These are phyloP conservation scores for Adelognathus sp. DNA, from an alignment of 2,888 invertebrate species.

Conservation along the genomic window DNA sequence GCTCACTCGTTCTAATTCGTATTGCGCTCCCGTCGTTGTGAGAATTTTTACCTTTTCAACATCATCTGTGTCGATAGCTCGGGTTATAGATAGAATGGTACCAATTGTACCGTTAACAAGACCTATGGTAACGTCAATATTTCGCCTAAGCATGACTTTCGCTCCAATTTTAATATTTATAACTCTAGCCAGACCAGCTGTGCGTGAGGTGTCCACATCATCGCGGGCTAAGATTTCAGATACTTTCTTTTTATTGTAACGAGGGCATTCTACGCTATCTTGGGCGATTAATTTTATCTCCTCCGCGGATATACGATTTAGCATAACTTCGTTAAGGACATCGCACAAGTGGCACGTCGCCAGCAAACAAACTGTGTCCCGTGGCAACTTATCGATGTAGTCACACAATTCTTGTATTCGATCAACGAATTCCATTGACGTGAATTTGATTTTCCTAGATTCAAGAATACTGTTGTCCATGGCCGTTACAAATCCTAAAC, in stretches of 20 bases:
- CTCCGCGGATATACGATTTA: slow-evolving; percentile 47
- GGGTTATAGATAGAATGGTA: too few species aligned
- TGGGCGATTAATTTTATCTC: slow-evolving; percentile 56
- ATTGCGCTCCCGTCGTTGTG: slow-evolving; percentile 40
- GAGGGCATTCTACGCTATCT: slow-evolving; percentile 59
- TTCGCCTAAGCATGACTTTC: slow-evolving; percentile 64
- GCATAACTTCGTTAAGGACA: slow-evolving; percentile 60
- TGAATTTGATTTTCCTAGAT: slow-evolving; percentile 27
- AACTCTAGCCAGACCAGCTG: slow-evolving; percentile 58
- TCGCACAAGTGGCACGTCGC: too few species aligned
- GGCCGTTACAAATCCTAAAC: slow-evolving; percentile 1
- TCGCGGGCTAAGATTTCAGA: slow-evolving; percentile 47
- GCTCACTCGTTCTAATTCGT: slow-evolving; percentile 40
- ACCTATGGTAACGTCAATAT: slow-evolving; percentile 65
- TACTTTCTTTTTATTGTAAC: slow-evolving; percentile 47
- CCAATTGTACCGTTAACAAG: too few species aligned
- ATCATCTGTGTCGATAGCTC: too few species aligned
- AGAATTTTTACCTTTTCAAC: slow-evolving; percentile 50
- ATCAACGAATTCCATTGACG: slow-evolving; percentile 16
- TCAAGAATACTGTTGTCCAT: slow-evolving; percentile 25
- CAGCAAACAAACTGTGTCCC: slow-evolving; percentile 63
- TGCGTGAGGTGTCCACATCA: slow-evolving; percentile 52
- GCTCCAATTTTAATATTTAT: too few species aligned
- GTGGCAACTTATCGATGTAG: slow-evolving; percentile 60
- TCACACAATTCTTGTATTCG: slow-evolving; percentile 62